A percentile compares a stretch with the other conserved stretches of the same genome.
Conservation (phyloP, 2,113 vertebrate genomes). For the Sinocyclocheilus maitianheensis region DNA sequence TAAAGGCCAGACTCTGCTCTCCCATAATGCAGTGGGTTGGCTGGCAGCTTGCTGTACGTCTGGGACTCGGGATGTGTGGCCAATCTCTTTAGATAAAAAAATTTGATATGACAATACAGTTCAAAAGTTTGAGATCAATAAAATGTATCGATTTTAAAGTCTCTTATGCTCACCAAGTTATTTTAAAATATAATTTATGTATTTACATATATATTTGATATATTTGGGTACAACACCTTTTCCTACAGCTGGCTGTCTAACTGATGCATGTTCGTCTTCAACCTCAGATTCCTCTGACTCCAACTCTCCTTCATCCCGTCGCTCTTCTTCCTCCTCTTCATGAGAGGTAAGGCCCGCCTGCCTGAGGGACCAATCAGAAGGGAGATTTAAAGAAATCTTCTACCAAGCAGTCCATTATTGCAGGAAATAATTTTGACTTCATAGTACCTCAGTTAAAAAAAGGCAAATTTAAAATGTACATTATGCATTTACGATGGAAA, state of each 20-base stretch:
- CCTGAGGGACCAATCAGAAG: conserved; percentile 45
- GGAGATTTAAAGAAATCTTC: neutral
- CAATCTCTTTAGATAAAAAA: neutral
- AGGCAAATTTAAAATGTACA: too few species aligned
- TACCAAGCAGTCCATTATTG: neutral
- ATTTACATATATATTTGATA: neutral
- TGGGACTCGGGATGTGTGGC: neutral
- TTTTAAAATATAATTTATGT: neutral
- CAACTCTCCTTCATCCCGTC: conserved; percentile 26
- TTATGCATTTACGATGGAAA: neutral
- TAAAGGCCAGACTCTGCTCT: conserved; percentile 79
- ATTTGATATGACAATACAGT: neutral
- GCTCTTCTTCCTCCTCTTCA: conserved; percentile 48
- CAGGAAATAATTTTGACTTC: neutral
- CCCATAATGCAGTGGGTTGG: conserved; percentile 70
- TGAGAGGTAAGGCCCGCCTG: neutral
- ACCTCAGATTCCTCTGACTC: conserved; percentile 50
- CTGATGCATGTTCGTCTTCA: neutral
- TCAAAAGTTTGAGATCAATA: neutral
- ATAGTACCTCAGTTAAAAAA: neutral
- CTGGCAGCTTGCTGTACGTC: conserved; percentile 21
- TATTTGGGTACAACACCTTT: neutral
- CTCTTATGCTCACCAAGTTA: neutral
- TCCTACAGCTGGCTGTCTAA: neutral
- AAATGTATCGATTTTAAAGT: neutral